Percentiles rank a stretch among this genome's conserved stretches.
These are phyloP conservation scores for Pseudomyrmex concolor DNA, from an alignment of 1,140 invertebrate species.

Conservation along the genomic window DNA sequence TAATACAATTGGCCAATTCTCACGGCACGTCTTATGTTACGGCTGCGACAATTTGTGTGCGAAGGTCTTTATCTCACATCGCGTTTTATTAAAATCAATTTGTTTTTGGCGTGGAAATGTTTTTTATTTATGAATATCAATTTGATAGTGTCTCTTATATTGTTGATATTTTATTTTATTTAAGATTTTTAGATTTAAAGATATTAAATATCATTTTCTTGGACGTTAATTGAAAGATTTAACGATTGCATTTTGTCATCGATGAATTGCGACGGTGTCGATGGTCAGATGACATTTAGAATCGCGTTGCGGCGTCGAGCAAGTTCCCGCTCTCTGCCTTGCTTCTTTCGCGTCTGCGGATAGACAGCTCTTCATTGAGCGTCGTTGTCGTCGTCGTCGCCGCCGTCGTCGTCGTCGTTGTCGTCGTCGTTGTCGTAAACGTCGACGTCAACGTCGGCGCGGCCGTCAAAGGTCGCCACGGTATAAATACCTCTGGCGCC, in stretches of 20 bases:
- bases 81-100: neutral
- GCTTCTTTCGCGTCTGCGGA: slow-evolving; percentile 59
- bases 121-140: neutral
- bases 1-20: too few relatives aligned
- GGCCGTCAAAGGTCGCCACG: slow-evolving; percentile 76
- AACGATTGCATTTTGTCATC: neutral
- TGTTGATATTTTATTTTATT: neutral
- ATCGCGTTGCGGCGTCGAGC: slow-evolving; percentile 49
- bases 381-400: slow-evolving; percentile 55
- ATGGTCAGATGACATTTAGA: slow-evolving; percentile 64
- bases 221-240: neutral
- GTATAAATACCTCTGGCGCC: slow-evolving; percentile 78
- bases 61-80: neutral
- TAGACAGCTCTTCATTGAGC: slow-evolving; percentile 72
- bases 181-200: neutral
- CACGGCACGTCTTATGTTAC: too few relatives aligned
- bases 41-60: too few relatives aligned
- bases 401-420: neutral
- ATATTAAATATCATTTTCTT: neutral
- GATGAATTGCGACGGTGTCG: neutral
- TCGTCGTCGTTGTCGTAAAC: neutral
- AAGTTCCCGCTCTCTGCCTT: slow-evolving; percentile 13
- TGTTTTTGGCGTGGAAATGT: neutral
- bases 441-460: slow-evolving; percentile 60
- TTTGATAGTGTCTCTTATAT: neutral